Evolutionary conservation across 2,888 invertebrate species (phyloP).

Genomic region (Meliscaeva auricollis): DNA sequence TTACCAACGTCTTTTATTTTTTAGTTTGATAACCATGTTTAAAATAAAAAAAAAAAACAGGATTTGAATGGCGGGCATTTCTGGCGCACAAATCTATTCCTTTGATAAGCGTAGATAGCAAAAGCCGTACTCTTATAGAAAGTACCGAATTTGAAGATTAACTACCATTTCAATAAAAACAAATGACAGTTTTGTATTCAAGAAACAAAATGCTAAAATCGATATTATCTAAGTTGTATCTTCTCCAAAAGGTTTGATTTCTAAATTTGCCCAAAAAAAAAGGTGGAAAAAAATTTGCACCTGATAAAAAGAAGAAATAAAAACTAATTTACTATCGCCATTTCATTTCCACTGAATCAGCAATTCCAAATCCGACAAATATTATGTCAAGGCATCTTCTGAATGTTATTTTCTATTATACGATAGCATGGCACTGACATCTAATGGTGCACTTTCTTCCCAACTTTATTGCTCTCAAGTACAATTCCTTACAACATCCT

Average conservation of each 20-base stretch:
- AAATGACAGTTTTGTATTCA: no score
- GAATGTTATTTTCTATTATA: slow-evolving; percentile 5
- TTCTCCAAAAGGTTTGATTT: background rate
- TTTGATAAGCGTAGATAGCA: no score
- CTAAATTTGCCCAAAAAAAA: background rate
- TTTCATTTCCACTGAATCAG: slow-evolving; percentile 5
- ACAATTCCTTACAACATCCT: slow-evolving; percentile 25
- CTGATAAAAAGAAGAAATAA: background rate
- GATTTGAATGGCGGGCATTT: no score
- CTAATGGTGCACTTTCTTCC: slow-evolving; percentile 35
- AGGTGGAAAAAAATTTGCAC: background rate
- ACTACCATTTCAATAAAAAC: no score
- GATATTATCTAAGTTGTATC: background rate
- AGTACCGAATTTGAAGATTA: no score
- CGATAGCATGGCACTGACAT: slow-evolving; percentile 1
- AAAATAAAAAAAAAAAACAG: no score
- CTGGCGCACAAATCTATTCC: no score
- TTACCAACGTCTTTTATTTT: no score
- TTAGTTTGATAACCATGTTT: no score
- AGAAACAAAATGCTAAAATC: no score
- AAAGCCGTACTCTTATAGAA: no score
- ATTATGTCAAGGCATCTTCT: slow-evolving; percentile 13
- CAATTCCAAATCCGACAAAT: slow-evolving; percentile 15
- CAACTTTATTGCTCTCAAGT: slow-evolving; percentile 13
- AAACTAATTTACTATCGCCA: background rate